Base-by-base conservation (phyloP, 1,140 invertebrate genomes). In the Pachyrhynchus sulphureomaculatus region DNA sequence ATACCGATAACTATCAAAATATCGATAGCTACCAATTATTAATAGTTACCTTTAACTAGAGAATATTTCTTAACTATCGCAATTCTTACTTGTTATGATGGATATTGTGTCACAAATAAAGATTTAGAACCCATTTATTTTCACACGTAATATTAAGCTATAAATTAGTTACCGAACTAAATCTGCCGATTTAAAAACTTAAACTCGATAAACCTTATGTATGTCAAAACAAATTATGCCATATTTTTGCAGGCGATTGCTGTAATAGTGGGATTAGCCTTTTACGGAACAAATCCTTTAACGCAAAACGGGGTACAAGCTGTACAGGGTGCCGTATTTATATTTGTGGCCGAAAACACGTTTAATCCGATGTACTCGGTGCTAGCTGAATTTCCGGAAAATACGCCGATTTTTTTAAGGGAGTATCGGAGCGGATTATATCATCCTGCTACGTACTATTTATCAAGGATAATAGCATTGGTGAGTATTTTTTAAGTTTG, bases 301-400 rank as follows among this genome's bases (percentile, higher is more conserved):
- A 85, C 88, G 34, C 91, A 94, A 72, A 76, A 82, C 6, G 91
- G 91, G 0, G 84, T 93, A 12, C 91, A 93, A 74, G 86, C 90
- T 18, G 84, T 91, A 1, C 88, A 93, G 76, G 92, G 92, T 9
- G 86, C 87, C 0, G 73, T 93, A 1, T 93, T 93, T 71, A 86
- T 93, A 18, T 83, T 93, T 72, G 90, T 93, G 32, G 85, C 89
- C 0, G 91, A 95, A 78, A 93, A 93, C 68, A 90, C 90, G 2
- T 95, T 92, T 76, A 85, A 86, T 39, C 89, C 91, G 0, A 92
- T 93, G 88, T 93, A 93, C 72, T 85, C 88, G 0, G 88, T 90
- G 0, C 78, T 95, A 4, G 82, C 88, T 55, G 78, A 88, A 58
- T 90, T 93, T 68, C 92, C 92, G 0, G 82, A 86, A 65, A 86